A percentile compares a stretch with the other conserved stretches of the same genome.
Evolutionary conservation across 2,113 vertebrate species (phyloP).

Genomic region (Rattus rattus): DNA sequence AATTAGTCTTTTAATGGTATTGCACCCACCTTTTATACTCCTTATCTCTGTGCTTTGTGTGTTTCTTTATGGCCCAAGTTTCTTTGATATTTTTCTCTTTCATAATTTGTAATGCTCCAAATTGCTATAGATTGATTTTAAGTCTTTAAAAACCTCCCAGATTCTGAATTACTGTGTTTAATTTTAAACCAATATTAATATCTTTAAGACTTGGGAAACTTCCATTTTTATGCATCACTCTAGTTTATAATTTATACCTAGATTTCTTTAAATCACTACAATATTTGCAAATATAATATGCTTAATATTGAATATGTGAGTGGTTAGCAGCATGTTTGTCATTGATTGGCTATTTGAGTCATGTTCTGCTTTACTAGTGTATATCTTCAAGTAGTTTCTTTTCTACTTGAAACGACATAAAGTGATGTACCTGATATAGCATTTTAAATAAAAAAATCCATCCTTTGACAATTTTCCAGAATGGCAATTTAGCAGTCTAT

Average conservation of each 20-base stretch:
- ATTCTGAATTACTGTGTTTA: constrained; percentile 1
- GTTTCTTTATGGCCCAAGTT: constrained; percentile 6
- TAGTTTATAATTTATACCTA: constrained; percentile 9
- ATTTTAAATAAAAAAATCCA: neutral
- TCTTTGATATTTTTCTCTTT: constrained; percentile 57
- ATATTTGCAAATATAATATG: neutral
- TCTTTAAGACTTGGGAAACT: neutral
- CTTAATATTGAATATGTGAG: neutral
- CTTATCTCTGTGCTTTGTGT: constrained; percentile 50
- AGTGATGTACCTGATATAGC: neutral
- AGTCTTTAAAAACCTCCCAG: constrained; percentile 32
- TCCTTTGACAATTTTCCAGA: neutral
- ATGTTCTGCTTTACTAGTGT: neutral
- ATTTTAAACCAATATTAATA: neutral
- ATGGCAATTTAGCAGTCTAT: neutral
- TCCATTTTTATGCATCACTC: neutral
- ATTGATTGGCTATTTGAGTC: neutral
- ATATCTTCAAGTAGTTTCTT: constrained; percentile 4
- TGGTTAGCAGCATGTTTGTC: neutral
- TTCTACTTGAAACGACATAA: neutral
- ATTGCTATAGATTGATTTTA: constrained; percentile 50
- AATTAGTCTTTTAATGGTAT: constrained; percentile 16
- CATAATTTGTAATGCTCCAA: neutral
- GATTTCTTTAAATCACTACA: neutral
- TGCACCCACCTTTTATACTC: neutral